Base-by-base conservation (phyloP, 1,140 invertebrate genomes). In the Lordiphosa collinella region DNA sequence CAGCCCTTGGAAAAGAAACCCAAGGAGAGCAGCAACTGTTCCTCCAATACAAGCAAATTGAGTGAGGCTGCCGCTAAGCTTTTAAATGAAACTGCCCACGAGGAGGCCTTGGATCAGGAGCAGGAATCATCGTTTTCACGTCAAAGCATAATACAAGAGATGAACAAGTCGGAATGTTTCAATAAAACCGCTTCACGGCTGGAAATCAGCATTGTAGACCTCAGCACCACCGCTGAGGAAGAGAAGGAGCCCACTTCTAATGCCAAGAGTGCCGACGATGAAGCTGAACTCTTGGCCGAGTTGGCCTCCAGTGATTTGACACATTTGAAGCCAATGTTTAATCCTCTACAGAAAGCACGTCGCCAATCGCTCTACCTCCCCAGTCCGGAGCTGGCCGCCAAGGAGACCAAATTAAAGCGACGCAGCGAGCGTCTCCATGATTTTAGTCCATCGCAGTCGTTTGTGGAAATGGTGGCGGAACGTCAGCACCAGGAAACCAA, bases 381-480 rank as follows among this genome's bases (percentile, higher is more conserved):
- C 1, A 38, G 56, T 8, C 14, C 50, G 0, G 63, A 72, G 9
- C 0, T 54, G 13, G 1, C 11, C 8, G 29, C 6, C 7, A 60
- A 41, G 12, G 60, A 82, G 10, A 60, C 71, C 2, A 80, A 82
- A n/a, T 5, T 76, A 0, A 78, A 64, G 25, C 68, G 79, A 1
- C 79, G 78, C 18, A 86, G 84, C 31, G 69, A 75, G 10, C 57
- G 57, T 4, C 5, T 22, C 32, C 57, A 43, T 10, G 76, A 78
- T 16, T 76, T 87, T 2, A 74, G 70, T 16, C 85, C 86, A 7
- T 87, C 85, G 9, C 76, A 86, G 36, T 88, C 86, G 0, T 79
- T 88, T 35, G 70, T 86, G 10, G 76, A 88, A 47, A 72, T 63
- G 16, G 8, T 87, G 4, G 64, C 34, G 36, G 68, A 85, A 7